Evolutionary conservation across 2,888 invertebrate genomes (phyloP), one percentile per base, ranked within the genome.

Genomic region (Leistus spinibarbis): DNA sequence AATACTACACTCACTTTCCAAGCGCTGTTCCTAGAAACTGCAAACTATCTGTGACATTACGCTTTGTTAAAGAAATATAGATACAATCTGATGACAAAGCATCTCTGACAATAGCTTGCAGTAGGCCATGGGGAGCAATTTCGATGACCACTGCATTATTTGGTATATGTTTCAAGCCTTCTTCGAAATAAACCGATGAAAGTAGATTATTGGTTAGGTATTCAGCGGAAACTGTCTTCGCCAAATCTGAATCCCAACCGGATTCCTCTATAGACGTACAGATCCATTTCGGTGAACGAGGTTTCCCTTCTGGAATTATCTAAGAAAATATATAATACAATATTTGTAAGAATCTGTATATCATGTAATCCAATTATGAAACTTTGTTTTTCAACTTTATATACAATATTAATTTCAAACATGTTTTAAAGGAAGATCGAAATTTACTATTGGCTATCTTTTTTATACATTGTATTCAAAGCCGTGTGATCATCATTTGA

Each of bases 41-140:
- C 0, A 89, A 85, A 54, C 90, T 90, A 82, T 95, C 91, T 5
- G 88, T 88, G 78, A 91, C 89, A 10, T 90, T 90, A 75, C 90
- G 89, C 82, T 93, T 91, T 67, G 95, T 95, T 1, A 97, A 86
- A 0, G 95, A 88, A 57, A 96, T 87, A 82, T 94, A 94, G 23
- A 89, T 87, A 77, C 92, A 91, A n/a, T 90, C 90, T 70, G 91
- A 86, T 79, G 88, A 87, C 57, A 97, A 85, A 0, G 95, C 93
- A 56, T 95, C 88, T 77, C 93, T 91, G 7, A 97, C 87, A 80
- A 97, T 95, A 0, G 96, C 93, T 83, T 96, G 96, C 53, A 97
- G 89, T 0, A 97, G 88, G 5, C 95, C 93, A 80, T 97, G 97
- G 0, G 97, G 97, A 0, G 97, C 96, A 70, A 97, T 91, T 85